Percentiles rank a stretch among this genome's conserved stretches.
phyloP scores from a whole-genome alignment of 2,888 invertebrate genomes.

The Tetheella fluctuosa region DNA sequence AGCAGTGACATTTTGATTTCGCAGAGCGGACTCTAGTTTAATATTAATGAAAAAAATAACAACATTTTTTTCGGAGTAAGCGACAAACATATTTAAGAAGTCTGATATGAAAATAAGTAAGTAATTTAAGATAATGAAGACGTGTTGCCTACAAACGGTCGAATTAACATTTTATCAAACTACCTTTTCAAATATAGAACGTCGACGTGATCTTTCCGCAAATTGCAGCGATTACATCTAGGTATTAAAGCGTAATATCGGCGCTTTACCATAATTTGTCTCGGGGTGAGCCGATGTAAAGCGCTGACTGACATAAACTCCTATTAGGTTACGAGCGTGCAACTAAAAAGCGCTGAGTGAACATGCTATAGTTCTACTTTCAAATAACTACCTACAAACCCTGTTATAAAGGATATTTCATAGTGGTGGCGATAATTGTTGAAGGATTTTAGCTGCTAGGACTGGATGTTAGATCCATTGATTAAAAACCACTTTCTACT shows the following conservation, averaged over 20 bases:
- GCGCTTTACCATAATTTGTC: constrained; percentile 46
- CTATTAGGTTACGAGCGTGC: constrained; percentile 49
- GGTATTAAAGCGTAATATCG: constrained; percentile 28
- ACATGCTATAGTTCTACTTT: not conserved
- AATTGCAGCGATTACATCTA: constrained; percentile 56
- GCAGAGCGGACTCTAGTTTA: not conserved
- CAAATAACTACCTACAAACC: not conserved
- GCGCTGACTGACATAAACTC: constrained; percentile 50
- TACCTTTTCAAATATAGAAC: constrained; percentile 21
- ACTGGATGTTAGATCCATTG: too few species aligned
- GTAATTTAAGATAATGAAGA: constrained; percentile 35
- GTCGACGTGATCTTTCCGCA: constrained; percentile 42
- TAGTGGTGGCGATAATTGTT: too few species aligned
- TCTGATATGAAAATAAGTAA: not conserved
- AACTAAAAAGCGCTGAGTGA: not conserved
- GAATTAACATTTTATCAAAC: constrained; percentile 7
- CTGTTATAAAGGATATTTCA: too few species aligned
- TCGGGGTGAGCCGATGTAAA: constrained; percentile 47
- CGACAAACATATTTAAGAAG: constrained; percentile 2
- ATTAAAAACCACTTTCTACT: not conserved
- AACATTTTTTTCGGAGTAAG: not conserved
- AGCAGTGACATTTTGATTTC: not conserved
- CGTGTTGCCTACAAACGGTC: constrained; percentile 37
- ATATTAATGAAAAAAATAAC: not conserved
- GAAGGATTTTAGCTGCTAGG: too few species aligned